Base-by-base conservation (phyloP, 1,140 invertebrate genomes). In the Apis dorsata region DNA sequence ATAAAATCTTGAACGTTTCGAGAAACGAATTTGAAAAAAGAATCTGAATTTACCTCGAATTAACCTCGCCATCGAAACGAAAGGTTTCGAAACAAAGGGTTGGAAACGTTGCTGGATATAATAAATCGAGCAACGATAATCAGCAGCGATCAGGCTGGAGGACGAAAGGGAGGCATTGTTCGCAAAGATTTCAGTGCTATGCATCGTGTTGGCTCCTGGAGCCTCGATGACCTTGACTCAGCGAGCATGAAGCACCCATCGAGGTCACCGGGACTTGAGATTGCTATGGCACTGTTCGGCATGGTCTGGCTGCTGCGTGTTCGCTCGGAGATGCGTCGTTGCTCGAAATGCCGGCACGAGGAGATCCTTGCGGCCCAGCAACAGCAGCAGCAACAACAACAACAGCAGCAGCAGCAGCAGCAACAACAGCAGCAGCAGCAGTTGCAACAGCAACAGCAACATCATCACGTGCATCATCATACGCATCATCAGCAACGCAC, bases 251-350 rank as follows among this genome's bases (percentile, higher is more conserved):
- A 91, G 92, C 88, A 93, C 81, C 88, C 90, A 88, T 92, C 91
- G 92, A 88, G 89, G 90, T 90, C 90, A 89, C 87, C 89, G 86
- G 83, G 90, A 85, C 88, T 90, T 83, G 92, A 93, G 85, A 90
- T 92, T 93, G 95, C 94, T 93, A 97, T 97, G 96, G 97, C 97
- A 95, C 96, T 97, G 86, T 97, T 97, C 95, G 97, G 96, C 93
- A 96, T 97, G 95, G 96, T 97, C 94, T 97, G 96, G 96, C 94
- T 97, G 92, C 94, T 97, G 92, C 96, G 96, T 85, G 95, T 97
- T 92, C 96, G 96, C 91, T 95, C 96, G 83, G 96, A 96, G 92
- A 95, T 97, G 93, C 96, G 96, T 92, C 95, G 95, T 73, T 96
- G 96, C 92, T 95, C 95, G 66, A 96, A 96, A 86, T 96, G 96